phyloP scores from a whole-genome alignment of 2,797 vertebrate genomes.

The Sebastiscus albofasciatus region DNA sequence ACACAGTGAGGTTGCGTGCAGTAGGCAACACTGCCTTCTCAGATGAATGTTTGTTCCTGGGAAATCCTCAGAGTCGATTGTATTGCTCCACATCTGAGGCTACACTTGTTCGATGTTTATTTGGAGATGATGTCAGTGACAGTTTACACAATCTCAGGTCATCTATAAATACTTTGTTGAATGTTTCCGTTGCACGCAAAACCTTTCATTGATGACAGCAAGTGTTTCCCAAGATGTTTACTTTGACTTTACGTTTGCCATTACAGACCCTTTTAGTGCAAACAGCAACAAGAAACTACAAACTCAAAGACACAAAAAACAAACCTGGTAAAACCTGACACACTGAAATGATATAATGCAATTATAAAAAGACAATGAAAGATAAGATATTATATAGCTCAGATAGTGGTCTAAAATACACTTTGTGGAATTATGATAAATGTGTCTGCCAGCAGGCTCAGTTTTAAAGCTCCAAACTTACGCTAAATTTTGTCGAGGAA shows the following conservation, averaged over 20 bases:
- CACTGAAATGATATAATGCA: too few relatives aligned
- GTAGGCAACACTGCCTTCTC: background rate
- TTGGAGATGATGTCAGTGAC: background rate
- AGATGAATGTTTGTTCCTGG: background rate
- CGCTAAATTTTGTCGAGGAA: too few relatives aligned
- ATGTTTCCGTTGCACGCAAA: background rate
- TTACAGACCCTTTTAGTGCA: background rate
- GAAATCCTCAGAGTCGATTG: background rate
- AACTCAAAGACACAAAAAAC: background rate
- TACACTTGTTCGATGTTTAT: background rate
- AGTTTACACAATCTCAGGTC: background rate
- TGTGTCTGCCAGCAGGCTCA: too few relatives aligned
- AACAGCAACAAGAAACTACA: background rate
- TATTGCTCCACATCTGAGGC: background rate
- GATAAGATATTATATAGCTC: background rate
- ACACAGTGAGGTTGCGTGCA: background rate
- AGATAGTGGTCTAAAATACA: background rate
- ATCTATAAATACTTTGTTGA: background rate
- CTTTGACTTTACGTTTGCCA: background rate
- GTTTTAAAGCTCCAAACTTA: too few relatives aligned
- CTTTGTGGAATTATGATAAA: background rate
- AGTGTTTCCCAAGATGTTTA: background rate
- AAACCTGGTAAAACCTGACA: background rate
- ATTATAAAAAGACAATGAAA: background rate
- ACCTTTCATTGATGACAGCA: background rate